Percentiles rank a stretch among this genome's conserved stretches.
phyloP scores from a whole-genome alignment of 2,797 vertebrate genomes.

The Tokudaia muenninki region DNA sequence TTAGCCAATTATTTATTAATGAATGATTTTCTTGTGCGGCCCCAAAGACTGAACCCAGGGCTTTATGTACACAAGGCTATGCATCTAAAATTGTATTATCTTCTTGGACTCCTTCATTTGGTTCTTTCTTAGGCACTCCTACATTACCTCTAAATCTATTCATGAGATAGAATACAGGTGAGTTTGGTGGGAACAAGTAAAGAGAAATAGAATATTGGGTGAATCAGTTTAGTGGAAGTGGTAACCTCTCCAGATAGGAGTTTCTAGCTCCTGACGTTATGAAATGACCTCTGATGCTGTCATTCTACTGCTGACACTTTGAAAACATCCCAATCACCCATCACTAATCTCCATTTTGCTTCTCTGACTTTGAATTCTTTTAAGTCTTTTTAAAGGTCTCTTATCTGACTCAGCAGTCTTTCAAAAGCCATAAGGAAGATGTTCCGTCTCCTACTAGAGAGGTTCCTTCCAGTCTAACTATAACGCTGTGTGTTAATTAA shows the following conservation, averaged over 20 bases:
- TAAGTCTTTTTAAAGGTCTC: conserved; percentile 78
- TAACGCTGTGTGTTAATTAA: conserved; percentile 75
- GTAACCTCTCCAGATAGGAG: neutral
- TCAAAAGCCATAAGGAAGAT: conserved; percentile 76
- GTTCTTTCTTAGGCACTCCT: neutral
- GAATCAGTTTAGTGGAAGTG: conserved; percentile 27
- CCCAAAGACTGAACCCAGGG: neutral
- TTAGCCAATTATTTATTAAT: neutral
- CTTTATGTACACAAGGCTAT: neutral
- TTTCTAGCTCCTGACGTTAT: conserved; percentile 48
- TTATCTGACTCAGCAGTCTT: conserved; percentile 82
- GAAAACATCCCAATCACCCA: conserved; percentile 71
- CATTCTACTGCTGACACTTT: neutral
- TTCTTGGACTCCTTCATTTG: neutral
- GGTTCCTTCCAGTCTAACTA: conserved; percentile 69
- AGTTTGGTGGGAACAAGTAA: fast-evolving
- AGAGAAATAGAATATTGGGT: neutral
- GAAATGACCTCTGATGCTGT: conserved; percentile 50
- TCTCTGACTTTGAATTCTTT: conserved; percentile 75
- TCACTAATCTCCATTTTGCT: conserved; percentile 75
- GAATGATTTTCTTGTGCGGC: neutral
- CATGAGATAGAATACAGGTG: neutral
- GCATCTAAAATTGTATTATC: neutral
- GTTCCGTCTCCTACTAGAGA: conserved; percentile 78
- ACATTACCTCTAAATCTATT: neutral